Base-by-base conservation (phyloP, 2,797 vertebrate genomes). In the Morelia viridis region DNA sequence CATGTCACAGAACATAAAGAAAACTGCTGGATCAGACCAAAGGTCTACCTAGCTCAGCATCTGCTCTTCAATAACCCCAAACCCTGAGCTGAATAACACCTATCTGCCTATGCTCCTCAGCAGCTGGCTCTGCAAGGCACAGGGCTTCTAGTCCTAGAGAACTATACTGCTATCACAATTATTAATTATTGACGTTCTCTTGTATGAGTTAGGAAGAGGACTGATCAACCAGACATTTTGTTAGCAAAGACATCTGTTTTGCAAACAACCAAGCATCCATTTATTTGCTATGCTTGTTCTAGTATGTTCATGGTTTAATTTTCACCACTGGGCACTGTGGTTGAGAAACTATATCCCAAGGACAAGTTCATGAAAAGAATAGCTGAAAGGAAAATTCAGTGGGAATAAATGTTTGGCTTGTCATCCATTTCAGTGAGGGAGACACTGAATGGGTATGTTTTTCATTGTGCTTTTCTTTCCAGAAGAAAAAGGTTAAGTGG, bases 301-400 rank as follows among this genome's bases (percentile, higher is more conserved):
- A n/a, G 1, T 89, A 46, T 84, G 50, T 41, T 87, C 65, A 61
- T 12, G 87, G 68, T 68, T 92, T 86, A 80, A 50, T 92, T 90
- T 87, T 89, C 80, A 53, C n/a, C 58, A 92, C 31, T 85, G 22
- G 57, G 58, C 35, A 24, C 58, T 83, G 89, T 83, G 41, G 13
- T 85, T 89, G 90, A 85, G 86, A 12, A 93, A 8, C 68, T n/a
- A 93, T 64, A 71, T 12, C 85, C 87, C 86, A 61, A 62, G 28
- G 1, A 19, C 88, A 85, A 88, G 87, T 28, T 5, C 76, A 11
- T 94, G 91, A 91, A 88, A 84, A 84, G 90, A 92, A 90, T 46
- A 87, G 89, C 88, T 88, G 91, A 91, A 94, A 95, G 92, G 95
- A 93, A 91, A 85, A 87, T 26, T 92, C 88, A 76, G 89, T 12